phyloP scores from a whole-genome alignment of 35 echinoderm and acorn worm genomes.

The Acanthaster planci region DNA sequence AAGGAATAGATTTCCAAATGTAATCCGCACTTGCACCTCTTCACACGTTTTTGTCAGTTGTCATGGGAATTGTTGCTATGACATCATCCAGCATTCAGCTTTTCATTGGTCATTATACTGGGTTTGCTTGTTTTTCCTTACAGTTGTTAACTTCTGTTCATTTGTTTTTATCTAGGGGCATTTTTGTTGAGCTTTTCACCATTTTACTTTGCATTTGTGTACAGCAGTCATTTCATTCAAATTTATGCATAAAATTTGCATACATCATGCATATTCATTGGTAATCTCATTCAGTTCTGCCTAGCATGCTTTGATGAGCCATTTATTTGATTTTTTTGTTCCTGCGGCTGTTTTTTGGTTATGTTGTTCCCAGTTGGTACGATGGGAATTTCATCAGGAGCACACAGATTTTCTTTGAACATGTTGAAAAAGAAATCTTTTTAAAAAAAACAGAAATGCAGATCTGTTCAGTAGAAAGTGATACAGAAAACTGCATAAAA shows the following conservation, averaged over 20 bases:
- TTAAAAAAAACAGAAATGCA: too few species aligned
- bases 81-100: neutral
- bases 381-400: neutral
- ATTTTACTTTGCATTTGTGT: neutral
- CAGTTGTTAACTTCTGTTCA: too few species aligned
- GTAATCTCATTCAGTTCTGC: neutral
- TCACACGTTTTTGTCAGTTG: neutral
- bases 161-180: neutral
- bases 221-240: neutral
- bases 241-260: neutral
- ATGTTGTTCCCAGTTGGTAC: neutral
- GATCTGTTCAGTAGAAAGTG: too few species aligned
- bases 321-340: neutral
- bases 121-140: neutral
- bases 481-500: too few species aligned
- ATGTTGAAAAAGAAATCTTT: too few species aligned
- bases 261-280: neutral
- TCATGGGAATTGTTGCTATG: neutral
- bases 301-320: neutral
- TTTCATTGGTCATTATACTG: neutral
- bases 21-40: neutral
- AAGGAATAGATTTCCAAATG: too few species aligned
- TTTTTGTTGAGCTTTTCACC: neutral
- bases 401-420: neutral
- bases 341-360: conserved; percentile 2